Percentiles rank a stretch among this genome's conserved stretches.
phyloP scores from a whole-genome alignment of 1,140 invertebrate species.

The Oncopeltus fasciatus region DNA sequence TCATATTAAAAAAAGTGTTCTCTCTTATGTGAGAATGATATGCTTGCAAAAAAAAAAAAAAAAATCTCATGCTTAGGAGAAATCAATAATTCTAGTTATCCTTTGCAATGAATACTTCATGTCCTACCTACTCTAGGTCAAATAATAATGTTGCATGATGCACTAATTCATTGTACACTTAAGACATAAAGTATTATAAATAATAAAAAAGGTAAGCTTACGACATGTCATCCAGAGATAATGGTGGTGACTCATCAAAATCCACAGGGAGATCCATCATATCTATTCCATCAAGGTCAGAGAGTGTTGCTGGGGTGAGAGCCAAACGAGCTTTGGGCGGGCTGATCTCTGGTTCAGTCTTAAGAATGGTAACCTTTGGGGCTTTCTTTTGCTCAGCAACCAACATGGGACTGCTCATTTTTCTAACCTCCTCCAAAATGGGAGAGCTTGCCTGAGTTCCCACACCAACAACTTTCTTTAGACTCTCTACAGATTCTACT shows the following conservation, averaged over 20 bases:
- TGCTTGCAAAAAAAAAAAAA: too few relatives aligned
- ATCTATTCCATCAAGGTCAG: conserved; percentile 43
- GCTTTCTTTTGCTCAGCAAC: background rate
- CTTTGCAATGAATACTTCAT: too few relatives aligned
- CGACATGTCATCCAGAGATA: conserved; percentile 37
- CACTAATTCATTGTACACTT: too few relatives aligned
- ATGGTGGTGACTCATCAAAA: conserved; percentile 41
- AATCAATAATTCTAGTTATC: too few relatives aligned
- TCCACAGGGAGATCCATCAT: conserved; percentile 51
- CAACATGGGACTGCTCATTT: background rate
- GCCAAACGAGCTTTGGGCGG: background rate
- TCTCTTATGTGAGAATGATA: too few relatives aligned
- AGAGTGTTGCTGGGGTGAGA: conserved; percentile 31
- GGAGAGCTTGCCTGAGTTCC: too few relatives aligned
- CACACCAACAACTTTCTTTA: background rate
- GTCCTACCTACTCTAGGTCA: too few relatives aligned
- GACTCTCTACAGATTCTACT: background rate
- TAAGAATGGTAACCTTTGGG: background rate
- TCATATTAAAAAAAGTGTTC: too few relatives aligned
- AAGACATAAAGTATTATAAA: too few relatives aligned
- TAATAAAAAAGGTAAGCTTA: too few relatives aligned
- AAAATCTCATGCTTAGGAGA: too few relatives aligned
- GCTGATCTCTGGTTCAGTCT: background rate
- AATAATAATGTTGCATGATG: too few relatives aligned
- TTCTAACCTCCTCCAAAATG: background rate